Evolutionary conservation across 2,888 invertebrate genomes (phyloP).

Genomic region (Lasius platythorax): DNA sequence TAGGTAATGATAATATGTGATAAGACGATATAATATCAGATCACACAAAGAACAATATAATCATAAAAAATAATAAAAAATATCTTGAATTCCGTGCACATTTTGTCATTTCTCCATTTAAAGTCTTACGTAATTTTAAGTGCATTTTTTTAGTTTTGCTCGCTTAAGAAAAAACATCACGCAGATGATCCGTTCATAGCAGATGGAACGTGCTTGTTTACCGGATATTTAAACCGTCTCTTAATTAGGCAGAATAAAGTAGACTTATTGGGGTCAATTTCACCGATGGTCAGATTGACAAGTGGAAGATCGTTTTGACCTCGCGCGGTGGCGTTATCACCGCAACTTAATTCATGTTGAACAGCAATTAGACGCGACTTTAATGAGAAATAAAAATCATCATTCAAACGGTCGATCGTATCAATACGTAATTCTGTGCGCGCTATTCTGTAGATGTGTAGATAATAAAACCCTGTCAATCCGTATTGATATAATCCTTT

Average conservation of each 20-base stretch:
- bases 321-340: slow-evolving; percentile 36
- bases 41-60: not conserved
- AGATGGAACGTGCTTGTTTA: slow-evolving; percentile 33
- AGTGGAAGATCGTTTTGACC: slow-evolving; percentile 55
- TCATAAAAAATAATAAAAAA: not conserved
- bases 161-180: not conserved
- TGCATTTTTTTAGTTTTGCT: not conserved
- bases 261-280: slow-evolving; percentile 52
- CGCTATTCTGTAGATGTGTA: not conserved
- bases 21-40: not conserved
- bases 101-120: not conserved
- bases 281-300: slow-evolving; percentile 41
- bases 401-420: not conserved
- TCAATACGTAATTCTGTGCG: slow-evolving; percentile 19
- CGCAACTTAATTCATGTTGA: slow-evolving; percentile 34
- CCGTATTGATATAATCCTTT: not conserved
- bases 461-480: slow-evolving; percentile 27
- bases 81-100: slow-evolving; percentile 11
- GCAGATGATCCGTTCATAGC: not conserved
- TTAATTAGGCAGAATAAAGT: slow-evolving; percentile 44
- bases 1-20: not conserved
- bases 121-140: not conserved
- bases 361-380: slow-evolving; percentile 18
- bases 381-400: slow-evolving; percentile 14
- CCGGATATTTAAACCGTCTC: slow-evolving; percentile 42